Percentiles rank a stretch among this genome's conserved stretches.
Evolutionary conservation across 64 coral and sea anemone species (phyloP).

Genomic region (Anthopleura sola): DNA sequence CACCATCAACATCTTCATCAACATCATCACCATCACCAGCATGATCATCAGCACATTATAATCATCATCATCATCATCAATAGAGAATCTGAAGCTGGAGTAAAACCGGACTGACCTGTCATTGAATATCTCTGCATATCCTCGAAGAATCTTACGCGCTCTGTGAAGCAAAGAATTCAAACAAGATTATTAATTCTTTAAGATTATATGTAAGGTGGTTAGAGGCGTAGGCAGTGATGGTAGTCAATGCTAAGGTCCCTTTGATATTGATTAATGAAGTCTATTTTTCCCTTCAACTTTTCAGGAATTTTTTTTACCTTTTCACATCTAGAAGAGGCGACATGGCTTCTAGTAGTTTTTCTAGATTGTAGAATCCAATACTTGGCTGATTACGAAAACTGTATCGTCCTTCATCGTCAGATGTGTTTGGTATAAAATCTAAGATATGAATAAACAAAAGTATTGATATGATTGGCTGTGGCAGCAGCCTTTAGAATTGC

Average conservation of each 20-base stretch:
- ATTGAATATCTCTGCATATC: slow-evolving; percentile 21
- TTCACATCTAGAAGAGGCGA: slow-evolving; percentile 41
- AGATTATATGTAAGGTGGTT: not conserved
- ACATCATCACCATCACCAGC: too few relatives aligned
- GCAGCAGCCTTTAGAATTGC: too few relatives aligned
- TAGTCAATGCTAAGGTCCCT: too few relatives aligned
- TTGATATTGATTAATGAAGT: too few relatives aligned
- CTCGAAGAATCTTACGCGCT: slow-evolving; percentile 15
- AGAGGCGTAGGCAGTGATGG: too few relatives aligned
- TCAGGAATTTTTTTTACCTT: not conserved
- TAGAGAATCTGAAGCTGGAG: slow-evolving; percentile 48
- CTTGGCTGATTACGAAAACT: slow-evolving; percentile 79
- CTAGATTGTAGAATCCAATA: slow-evolving; percentile 77
- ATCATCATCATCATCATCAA: too few relatives aligned
- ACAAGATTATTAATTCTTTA: not conserved
- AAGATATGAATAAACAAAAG: not conserved
- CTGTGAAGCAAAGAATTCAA: slow-evolving; percentile 1
- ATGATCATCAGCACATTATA: too few relatives aligned
- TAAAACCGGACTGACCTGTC: slow-evolving; percentile 9
- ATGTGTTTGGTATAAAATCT: slow-evolving; percentile 87
- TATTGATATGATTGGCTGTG: not conserved
- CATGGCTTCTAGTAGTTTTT: slow-evolving; percentile 65
- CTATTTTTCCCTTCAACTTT: too few relatives aligned
- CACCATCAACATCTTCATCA: too few relatives aligned
- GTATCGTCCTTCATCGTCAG: slow-evolving; percentile 87